These are phyloP conservation scores for Philopotamus ludificatus DNA, from an alignment of 1,140 invertebrate genomes.

Conservation along the genomic window DNA sequence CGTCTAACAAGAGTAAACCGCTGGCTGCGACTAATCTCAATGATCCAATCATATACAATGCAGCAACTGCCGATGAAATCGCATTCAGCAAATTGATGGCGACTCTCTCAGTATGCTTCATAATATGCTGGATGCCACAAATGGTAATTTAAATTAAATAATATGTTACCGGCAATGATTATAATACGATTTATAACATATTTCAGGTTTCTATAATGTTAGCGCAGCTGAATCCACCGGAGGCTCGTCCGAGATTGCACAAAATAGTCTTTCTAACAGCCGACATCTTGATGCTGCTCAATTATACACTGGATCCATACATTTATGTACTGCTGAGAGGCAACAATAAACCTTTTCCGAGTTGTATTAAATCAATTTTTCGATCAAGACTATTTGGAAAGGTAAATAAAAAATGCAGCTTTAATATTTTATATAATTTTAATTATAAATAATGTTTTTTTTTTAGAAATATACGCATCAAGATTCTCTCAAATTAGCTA, in stretches of 20 bases:
- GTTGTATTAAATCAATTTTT: slow-evolving; percentile 40
- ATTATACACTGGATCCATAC: slow-evolving; percentile 80
- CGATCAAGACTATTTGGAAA: slow-evolving; percentile 38
- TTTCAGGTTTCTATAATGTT: slow-evolving; percentile 69
- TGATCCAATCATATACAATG: slow-evolving; percentile 47
- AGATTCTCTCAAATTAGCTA: slow-evolving; percentile 36
- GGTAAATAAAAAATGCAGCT: slow-evolving; percentile 27
- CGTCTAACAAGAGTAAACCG: slow-evolving; percentile 51
- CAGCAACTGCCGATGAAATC: slow-evolving; percentile 73
- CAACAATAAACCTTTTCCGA: slow-evolving; percentile 44
- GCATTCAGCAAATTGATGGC: slow-evolving; percentile 83
- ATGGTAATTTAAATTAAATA: slow-evolving; percentile 60
- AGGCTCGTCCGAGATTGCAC: slow-evolving; percentile 26
- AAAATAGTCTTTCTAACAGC: slow-evolving; percentile 59
- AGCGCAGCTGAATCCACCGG: slow-evolving; percentile 52
- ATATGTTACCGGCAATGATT: slow-evolving; percentile 1
- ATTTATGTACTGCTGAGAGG: slow-evolving; percentile 74
- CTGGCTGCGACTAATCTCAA: slow-evolving; percentile 38
- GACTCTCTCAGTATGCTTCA: slow-evolving; percentile 76
- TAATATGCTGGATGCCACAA: slow-evolving; percentile 84
- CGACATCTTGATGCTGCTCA: slow-evolving; percentile 75
- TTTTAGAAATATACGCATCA: slow-evolving; percentile 30
- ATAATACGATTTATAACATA: slow-evolving; percentile 15
- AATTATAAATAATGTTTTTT: slow-evolving; percentile 14
- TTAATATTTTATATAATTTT: neutral